Evolutionary conservation across 2,797 vertebrate species (phyloP).

Genomic region (Antennarius maculatus): DNA sequence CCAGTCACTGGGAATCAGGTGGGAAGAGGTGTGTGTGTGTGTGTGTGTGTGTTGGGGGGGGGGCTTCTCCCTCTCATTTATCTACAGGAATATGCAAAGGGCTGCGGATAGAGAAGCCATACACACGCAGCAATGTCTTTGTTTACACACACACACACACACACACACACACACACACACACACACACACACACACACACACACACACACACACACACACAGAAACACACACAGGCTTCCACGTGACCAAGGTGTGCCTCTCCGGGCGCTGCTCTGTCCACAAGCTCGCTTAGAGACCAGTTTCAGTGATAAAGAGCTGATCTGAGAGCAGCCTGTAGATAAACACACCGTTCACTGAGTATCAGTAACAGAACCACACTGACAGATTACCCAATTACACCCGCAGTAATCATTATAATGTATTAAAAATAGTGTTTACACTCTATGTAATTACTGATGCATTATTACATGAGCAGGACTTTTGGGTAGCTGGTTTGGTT

Average conservation of each 20-base stretch:
- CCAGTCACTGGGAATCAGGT: slow-evolving; percentile 60
- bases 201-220: slow-evolving; percentile 43
- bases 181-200: slow-evolving; percentile 56
- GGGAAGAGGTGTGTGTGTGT: no score
- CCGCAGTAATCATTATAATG: no score
- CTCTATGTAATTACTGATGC: no score
- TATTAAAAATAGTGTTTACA: no score
- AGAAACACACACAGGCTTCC: slow-evolving; percentile 29
- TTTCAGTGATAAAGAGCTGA: slow-evolving; percentile 47
- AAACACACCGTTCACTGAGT: neutral
- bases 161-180: slow-evolving; percentile 22
- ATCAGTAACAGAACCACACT: neutral
- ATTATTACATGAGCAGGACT: no score
- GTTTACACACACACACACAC: slow-evolving; percentile 65
- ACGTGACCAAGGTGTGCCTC: slow-evolving; percentile 73
- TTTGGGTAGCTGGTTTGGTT: no score
- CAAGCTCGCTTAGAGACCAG: slow-evolving; percentile 39
- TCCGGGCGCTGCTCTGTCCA: slow-evolving; percentile 46
- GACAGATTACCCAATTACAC: neutral
- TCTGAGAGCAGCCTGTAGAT: slow-evolving; percentile 18
- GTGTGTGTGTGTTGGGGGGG: slow-evolving; percentile 18
- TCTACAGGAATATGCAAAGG: slow-evolving; percentile 84
- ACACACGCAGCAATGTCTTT: slow-evolving; percentile 65
- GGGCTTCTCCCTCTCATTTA: slow-evolving; percentile 64
- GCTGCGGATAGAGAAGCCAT: slow-evolving; percentile 57